Evolutionary conservation across 1,140 invertebrate species (phyloP), one percentile per base, ranked within the genome.

Genomic region (Drosophila bocqueti): DNA sequence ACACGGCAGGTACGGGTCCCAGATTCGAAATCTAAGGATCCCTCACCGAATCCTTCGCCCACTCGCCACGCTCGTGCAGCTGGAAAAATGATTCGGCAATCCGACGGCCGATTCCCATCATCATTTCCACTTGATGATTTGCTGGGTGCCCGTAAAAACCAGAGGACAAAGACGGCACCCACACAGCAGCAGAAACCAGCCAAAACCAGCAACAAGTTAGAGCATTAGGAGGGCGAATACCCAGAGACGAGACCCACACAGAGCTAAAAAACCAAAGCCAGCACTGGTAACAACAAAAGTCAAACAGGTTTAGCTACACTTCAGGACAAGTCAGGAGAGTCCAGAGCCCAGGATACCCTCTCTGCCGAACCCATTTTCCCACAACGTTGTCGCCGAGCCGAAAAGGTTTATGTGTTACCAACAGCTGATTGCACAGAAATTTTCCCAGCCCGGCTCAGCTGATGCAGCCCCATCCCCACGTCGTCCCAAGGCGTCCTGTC

Each of bases 1-100:
- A 90, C 85, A 90, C 72, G 84, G 85, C 85, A 85, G 85, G 82
- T 84, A 90, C 55, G 63, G 49, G 46, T 67, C 54, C 50, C 47
- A 36, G 63, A 60, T 15, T 40, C 7, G 34, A 42, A 29, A 26
- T 24, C 9, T 63, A 47, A 49, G 11, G 31, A 49, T 31, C 24
- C 60, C 42, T 43, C 24, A 65, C 47, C 61, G 59, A 55, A 63
- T 59, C 36, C 34, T 73, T 68, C 76, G 77, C 84, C 84, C 84
- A 87, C 84, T 87, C 69, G 85, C 86, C 85, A 85, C 82, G 72
- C 86, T 90, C 82, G 78, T 90, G 86, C 86, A 90, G 76, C 81
- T 85, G 85, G 71, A 90, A 85, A 90, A 90, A 90, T 90, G 85
- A 90, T 90, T 79, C 69, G 84, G 85, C 85, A 90, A 84, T 81